Evolutionary conservation across 2,888 invertebrate species (phyloP).

Genomic region (Drosophila demipolita): DNA sequence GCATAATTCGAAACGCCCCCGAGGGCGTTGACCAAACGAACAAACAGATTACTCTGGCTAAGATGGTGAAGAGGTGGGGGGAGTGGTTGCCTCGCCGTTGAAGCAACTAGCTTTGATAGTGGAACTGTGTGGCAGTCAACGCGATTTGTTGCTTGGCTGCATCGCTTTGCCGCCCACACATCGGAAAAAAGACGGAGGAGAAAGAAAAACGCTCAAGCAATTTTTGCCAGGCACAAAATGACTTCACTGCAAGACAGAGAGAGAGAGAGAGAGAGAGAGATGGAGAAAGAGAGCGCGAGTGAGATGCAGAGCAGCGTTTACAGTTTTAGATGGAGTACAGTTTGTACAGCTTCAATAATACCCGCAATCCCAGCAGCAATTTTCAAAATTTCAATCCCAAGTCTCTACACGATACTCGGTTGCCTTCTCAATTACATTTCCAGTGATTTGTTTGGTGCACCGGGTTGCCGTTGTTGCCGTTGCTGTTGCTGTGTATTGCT

Average conservation of each 20-base stretch:
- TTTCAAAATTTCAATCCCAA: conserved; percentile 79
- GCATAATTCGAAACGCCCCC: conserved; percentile 69
- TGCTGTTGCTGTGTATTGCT: neutral
- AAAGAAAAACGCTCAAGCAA: conserved; percentile 50
- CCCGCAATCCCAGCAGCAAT: conserved; percentile 81
- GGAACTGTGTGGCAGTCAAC: conserved; percentile 58
- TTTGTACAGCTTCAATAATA: conserved; percentile 59
- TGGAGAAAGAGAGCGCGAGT: neutral
- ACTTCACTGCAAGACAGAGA: conserved; percentile 44
- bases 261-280: neutral
- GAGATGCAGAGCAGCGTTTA: conserved; percentile 14
- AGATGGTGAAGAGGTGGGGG: neutral
- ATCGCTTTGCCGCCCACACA: conserved; percentile 25
- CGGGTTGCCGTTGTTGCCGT: conserved; percentile 28
- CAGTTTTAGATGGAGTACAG: conserved; percentile 34
- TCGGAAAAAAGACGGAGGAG: conserved; percentile 3
- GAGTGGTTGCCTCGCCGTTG: neutral
- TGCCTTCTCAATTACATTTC: conserved; percentile 48
- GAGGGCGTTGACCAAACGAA: conserved; percentile 64
- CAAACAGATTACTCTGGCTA: conserved; percentile 42
- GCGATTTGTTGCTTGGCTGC: conserved; percentile 76
- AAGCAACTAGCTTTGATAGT: conserved; percentile 24
- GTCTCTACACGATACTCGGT: conserved; percentile 9
- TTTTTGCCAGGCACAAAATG: conserved; percentile 71
- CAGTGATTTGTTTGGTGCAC: conserved; percentile 74